phyloP scores from a whole-genome alignment of 2,113 vertebrate species.

The Scophthalmus maximus region DNA sequence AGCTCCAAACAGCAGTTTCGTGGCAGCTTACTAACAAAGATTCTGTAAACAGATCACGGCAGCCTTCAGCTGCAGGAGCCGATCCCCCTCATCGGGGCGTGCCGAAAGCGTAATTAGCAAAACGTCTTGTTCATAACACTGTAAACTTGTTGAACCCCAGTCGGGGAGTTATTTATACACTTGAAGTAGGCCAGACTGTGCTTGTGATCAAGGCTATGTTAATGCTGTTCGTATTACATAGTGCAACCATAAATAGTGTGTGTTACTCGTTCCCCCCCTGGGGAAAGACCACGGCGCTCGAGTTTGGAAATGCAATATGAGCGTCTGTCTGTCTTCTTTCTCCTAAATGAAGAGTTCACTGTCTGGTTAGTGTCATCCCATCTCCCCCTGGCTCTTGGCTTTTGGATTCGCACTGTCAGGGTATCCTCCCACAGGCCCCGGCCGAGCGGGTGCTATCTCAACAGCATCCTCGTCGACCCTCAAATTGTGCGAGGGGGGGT shows the following conservation, averaged over 20 bases:
- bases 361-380: slow-evolving; percentile 67
- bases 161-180: slow-evolving; percentile 66
- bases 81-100: slow-evolving; percentile 63
- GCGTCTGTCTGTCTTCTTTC: slow-evolving; percentile 45
- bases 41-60: slow-evolving; percentile 59
- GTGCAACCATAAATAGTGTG: slow-evolving; percentile 65
- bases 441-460: slow-evolving; percentile 34
- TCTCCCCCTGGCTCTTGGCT: slow-evolving; percentile 51
- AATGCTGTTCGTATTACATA: slow-evolving; percentile 70
- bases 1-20: slow-evolving; percentile 25
- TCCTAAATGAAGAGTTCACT: slow-evolving; percentile 53
- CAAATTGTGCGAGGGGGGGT: slow-evolving; percentile 30
- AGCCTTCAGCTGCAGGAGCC: slow-evolving; percentile 67
- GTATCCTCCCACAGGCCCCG: slow-evolving; percentile 47
- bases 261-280: slow-evolving; percentile 20
- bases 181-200: slow-evolving; percentile 70
- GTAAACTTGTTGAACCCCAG: slow-evolving; percentile 67
- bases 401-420: slow-evolving; percentile 58
- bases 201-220: slow-evolving; percentile 72
- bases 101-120: slow-evolving; percentile 61
- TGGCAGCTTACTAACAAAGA: slow-evolving; percentile 41
- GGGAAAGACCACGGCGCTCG: slow-evolving; percentile 38
- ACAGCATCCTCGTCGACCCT: slow-evolving; percentile 44
- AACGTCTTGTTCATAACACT: slow-evolving; percentile 68
- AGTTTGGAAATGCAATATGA: slow-evolving; percentile 63